Base-by-base conservation (phyloP, 2,797 vertebrate genomes). In the Echeneis naucrates region DNA sequence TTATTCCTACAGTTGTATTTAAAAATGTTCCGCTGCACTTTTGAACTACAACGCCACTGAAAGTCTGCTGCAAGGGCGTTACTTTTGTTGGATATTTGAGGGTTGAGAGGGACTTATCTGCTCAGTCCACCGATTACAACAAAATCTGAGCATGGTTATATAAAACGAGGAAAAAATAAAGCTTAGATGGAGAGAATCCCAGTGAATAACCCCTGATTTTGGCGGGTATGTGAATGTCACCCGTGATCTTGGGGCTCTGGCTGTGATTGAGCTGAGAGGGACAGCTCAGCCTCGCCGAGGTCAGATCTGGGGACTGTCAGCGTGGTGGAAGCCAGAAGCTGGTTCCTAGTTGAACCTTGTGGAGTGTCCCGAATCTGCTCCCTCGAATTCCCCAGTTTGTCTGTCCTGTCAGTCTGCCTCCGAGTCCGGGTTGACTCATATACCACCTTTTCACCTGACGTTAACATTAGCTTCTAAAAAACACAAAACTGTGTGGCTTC, bases 281-380 rank as follows among this genome's bases (percentile, higher is more conserved):
- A 91, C 84, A 80, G 84, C 75, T 80, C 78, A 45, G 80, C 74
- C 81, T 81, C 61, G 58, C 68, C n/a, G 10, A 68, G 84, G 84
- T 89, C 85, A 58, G 32, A 45, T 67, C 68, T 68, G 68, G 68
- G 57, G 63, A 58, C 27, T 60, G 84, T 61, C 75, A 72, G 58
- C 1, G 2, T 30, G 60, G 71, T 55, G 54, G 80, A 62, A 54
- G 81, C 68, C 56, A 62, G 53, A 53, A 50, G 66, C 53, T 45
- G 55, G 65, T 74, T 73, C 77, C 82, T 52, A 53, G 67, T 16
- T 84, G 86, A 90, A 87, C 84, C 67, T 13, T 40, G 68, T 45
- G 2, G 67, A 63, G 68, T 62, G 53, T 72, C 66, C 71, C 69
- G 14, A 63, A 47, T 67, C 51, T 35, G 23, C 55, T 5, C 33